Evolutionary conservation across 92 coral and sea anemone species (phyloP).

Genomic region (Chrysogorgia sp.): DNA sequence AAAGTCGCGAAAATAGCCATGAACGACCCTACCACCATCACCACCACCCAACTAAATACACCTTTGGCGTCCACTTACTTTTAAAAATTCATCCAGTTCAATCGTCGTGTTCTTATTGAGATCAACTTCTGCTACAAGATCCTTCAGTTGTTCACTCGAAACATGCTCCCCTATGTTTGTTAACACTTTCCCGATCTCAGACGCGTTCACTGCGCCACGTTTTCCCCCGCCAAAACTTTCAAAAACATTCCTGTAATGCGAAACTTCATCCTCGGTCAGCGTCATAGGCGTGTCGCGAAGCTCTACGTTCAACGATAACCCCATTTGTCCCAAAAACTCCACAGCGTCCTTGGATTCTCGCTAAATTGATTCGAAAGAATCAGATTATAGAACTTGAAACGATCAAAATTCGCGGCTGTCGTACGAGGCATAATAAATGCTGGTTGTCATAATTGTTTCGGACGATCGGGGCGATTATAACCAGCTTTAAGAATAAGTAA

Average conservation of each 20-base stretch:
- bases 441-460: no score
- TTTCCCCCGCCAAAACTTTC: constrained; percentile 64
- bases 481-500: no score
- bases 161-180: constrained; percentile 74
- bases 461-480: no score
- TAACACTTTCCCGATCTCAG: constrained; percentile 67
- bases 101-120: constrained; percentile 69
- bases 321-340: constrained; percentile 83
- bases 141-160: constrained; percentile 69
- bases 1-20: no score
- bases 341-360: constrained; percentile 73
- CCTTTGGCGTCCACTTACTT: constrained; percentile 49
- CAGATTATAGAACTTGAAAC: background rate
- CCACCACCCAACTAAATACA: background rate
- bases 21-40: no score
- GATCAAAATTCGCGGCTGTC: background rate
- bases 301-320: constrained; percentile 72
- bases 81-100: constrained; percentile 83
- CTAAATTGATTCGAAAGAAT: constrained; percentile 37
- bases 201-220: constrained; percentile 63
- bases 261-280: constrained; percentile 69
- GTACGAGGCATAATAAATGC: background rate
- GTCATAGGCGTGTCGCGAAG: constrained; percentile 74
- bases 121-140: constrained; percentile 81
- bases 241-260: constrained; percentile 66